Conservation (phyloP, 2,797 vertebrate genomes). For the Clarias platycephalus region DNA sequence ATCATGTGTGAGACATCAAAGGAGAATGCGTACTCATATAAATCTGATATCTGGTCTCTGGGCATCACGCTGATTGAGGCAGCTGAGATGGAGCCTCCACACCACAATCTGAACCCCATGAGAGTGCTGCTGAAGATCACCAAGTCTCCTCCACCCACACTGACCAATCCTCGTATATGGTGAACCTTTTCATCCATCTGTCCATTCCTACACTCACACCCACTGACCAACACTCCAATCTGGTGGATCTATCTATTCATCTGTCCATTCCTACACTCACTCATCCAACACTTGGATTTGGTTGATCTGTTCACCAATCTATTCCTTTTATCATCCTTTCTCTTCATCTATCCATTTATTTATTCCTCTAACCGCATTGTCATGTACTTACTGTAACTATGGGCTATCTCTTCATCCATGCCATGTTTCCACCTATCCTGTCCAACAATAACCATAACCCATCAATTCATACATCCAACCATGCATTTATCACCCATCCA, state of each 20-base stretch:
- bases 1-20: constrained; percentile 74
- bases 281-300: not conserved
- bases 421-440: not conserved
- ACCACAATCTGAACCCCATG: constrained; percentile 74
- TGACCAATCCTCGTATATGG: constrained; percentile 67
- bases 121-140: constrained; percentile 73
- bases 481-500: not conserved
- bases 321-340: not conserved
- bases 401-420: not conserved
- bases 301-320: not conserved
- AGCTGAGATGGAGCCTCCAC: constrained; percentile 74
- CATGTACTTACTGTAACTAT: not conserved
- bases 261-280: not conserved
- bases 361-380: not conserved
- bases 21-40: constrained; percentile 69
- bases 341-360: not conserved
- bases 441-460: not conserved
- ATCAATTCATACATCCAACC: not conserved
- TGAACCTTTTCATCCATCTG: constrained; percentile 45
- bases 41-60: constrained; percentile 76
- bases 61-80: constrained; percentile 75
- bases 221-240: not conserved
- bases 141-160: constrained; percentile 69
- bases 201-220: not conserved
- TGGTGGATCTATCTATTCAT: not conserved